Conservation (phyloP, 1,140 invertebrate species). For the Rhopalosiphum maidis region DNA sequence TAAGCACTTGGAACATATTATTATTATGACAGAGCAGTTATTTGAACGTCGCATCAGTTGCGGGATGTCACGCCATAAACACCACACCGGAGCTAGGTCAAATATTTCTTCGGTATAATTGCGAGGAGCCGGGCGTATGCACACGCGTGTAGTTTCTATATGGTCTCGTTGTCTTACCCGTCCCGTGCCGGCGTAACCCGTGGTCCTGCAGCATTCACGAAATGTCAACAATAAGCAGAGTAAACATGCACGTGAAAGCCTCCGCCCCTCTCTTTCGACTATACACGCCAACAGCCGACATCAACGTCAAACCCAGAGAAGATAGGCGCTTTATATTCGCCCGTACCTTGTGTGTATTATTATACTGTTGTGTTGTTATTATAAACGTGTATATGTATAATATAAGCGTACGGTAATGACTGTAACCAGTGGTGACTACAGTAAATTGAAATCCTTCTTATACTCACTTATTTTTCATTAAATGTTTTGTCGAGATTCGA, state of each 20-base stretch:
- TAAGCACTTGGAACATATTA: not conserved
- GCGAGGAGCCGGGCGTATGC: too few species aligned
- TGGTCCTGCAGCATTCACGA: not conserved
- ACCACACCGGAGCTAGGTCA: not conserved
- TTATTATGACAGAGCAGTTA: not conserved
- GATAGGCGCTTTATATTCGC: not conserved
- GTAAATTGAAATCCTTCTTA: too few species aligned
- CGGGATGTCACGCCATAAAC: not conserved
- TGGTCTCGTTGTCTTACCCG: not conserved
- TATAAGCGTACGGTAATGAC: not conserved
- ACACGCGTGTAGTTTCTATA: not conserved
- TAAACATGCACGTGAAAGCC: not conserved
- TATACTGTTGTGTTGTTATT: too few species aligned
- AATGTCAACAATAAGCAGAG: slow-evolving; percentile 4
- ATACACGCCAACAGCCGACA: not conserved
- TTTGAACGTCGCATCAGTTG: not conserved
- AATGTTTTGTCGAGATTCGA: too few species aligned
- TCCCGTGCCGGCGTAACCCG: too few species aligned
- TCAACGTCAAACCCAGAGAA: not conserved
- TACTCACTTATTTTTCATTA: too few species aligned
- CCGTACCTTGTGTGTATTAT: not conserved
- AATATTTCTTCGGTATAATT: slow-evolving; percentile 1
- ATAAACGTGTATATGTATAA: too few species aligned
- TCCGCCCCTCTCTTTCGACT: not conserved
- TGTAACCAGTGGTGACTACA: not conserved